Base-by-base conservation (phyloP, 1,140 invertebrate genomes). In the Drosophila yakuba region DNA sequence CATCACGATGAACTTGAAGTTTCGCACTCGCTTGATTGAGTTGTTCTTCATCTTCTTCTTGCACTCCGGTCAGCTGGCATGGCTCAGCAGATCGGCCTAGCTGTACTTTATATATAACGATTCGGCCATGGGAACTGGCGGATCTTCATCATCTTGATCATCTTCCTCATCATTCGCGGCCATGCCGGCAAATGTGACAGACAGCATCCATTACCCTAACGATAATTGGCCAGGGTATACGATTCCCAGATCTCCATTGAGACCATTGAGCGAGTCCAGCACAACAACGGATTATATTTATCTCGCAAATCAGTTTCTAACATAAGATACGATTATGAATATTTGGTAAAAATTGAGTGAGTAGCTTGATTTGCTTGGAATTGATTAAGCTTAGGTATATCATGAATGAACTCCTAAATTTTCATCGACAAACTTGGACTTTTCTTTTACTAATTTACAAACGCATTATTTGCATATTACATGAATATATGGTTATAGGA, bases 21-120 rank as follows among this genome's bases (percentile, higher is more conserved):
- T 77, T 77, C 58, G 74, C 64, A 69, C 77, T 81, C 72, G 79
- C 79, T 80, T 88, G 83, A 88, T 88, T 88, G 83, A 88, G 83
- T 76, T 89, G 84, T 86, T 88, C 36, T 38, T 2, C 20, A 20
- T 38, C 83, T 82, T 69, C 67, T 63, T 41, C 50, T 50, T 51
- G 60, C 63, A 39, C 67, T 57, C 51, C 48, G 64, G 72, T 54
- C 69, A 54, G 57, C 57, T 77, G 75, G 63, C 64, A 57, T 78
- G 77, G 47, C 81, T 80, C 74, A 76, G 71, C 75, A 83, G 75
- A 88, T 89, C 84, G 54, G 71, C 41, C 66, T 88, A 88, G 83
- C 83, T 86, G 83, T 86, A 86, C 83, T 86, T 88, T 82, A 75
- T 82, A 77, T 60, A 73, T 69, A 69, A 76, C 61, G 73, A 71